Evolutionary conservation across 2,113 vertebrate species (phyloP), one percentile per base, ranked within the genome.

Genomic region (Aramus guarauna): DNA sequence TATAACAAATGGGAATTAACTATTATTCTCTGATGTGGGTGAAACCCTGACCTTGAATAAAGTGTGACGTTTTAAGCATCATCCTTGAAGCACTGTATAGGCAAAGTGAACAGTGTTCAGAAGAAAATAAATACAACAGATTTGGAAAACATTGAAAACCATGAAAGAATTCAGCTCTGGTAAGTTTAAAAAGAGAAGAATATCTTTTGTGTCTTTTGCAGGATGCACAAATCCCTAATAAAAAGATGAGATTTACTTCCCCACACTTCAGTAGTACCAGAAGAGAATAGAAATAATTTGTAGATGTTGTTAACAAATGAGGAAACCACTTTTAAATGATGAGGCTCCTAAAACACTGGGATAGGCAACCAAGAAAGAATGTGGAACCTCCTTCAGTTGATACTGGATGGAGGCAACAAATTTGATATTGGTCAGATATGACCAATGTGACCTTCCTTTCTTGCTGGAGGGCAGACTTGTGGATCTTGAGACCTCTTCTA

Each of bases 211-310:
- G n/a, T n/a, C n/a, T n/a, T 75, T 50, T 59, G 19, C 21, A 85
- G 69, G 24, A 58, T 85, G 34, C 1, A 9, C 6, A 41, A 67
- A 78, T 59, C 16, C 2, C 2, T 41, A 37, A 50, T 41, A 53
- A 63, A 63, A 92, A 63, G 4, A 15, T 67, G 5, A 15, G 6
- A 87, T 45, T 41, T 88, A 6, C 10, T 74, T 87, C 16, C 9
- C 9, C 47, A 59, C 4, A 22, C 1, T 1, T 6, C 22, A 16
- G 4, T 32, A 80, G 13, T 55, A 59, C 6, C 10, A n/a, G 13
- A 26, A 92, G 15, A 69, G 81, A 81, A 32, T 2, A 63, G 12
- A 20, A 95, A 43, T 78, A 60, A 64, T 68, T 32, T 72, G 11
- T 85, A 72, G 11, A 34, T 66, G 12, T 41, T 69, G 7, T 36